A percentile compares a stretch with the other conserved stretches of the same genome.
phyloP scores from a whole-genome alignment of 2,797 vertebrate genomes.

The Sebastolobus altivelis region DNA sequence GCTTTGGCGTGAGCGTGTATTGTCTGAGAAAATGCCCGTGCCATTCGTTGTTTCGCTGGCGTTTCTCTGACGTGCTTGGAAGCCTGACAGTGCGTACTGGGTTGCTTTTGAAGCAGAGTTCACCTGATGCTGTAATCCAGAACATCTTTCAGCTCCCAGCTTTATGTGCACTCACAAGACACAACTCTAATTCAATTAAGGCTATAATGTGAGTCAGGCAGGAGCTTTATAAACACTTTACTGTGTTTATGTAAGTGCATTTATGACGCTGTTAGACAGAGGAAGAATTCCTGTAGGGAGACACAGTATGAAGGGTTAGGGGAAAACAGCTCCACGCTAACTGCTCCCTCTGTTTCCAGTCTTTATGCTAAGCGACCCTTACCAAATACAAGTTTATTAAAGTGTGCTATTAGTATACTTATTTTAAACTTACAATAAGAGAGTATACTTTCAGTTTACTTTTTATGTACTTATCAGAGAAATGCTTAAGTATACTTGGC shows the following conservation, averaged over 20 bases:
- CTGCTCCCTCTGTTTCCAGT: no score
- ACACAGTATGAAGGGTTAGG: neutral
- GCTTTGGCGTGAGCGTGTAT: neutral
- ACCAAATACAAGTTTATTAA: no score
- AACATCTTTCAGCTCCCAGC: constrained; percentile 20
- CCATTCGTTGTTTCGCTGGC: constrained; percentile 8
- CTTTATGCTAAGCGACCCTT: no score
- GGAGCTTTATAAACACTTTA: neutral
- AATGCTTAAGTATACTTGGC: no score
- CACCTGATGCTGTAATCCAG: constrained; percentile 28
- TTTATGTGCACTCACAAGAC: neutral
- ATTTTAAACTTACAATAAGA: no score
- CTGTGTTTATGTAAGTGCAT: constrained; percentile 2
- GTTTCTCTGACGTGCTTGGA: constrained; percentile 6
- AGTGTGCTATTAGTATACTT: no score
- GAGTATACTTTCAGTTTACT: no score
- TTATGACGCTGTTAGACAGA: neutral
- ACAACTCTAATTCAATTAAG: constrained; percentile 16
- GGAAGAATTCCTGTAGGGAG: neutral
- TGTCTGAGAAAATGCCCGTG: constrained; percentile 41
- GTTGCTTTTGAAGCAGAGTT: constrained; percentile 10
- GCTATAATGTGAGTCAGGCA: constrained; percentile 16
- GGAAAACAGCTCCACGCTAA: neutral
- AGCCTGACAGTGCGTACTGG: neutral
- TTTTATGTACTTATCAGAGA: no score